Percentiles rank a stretch among this genome's conserved stretches.
Conservation (phyloP, 2,888 invertebrate species). For the Ochropacha duplaris region DNA sequence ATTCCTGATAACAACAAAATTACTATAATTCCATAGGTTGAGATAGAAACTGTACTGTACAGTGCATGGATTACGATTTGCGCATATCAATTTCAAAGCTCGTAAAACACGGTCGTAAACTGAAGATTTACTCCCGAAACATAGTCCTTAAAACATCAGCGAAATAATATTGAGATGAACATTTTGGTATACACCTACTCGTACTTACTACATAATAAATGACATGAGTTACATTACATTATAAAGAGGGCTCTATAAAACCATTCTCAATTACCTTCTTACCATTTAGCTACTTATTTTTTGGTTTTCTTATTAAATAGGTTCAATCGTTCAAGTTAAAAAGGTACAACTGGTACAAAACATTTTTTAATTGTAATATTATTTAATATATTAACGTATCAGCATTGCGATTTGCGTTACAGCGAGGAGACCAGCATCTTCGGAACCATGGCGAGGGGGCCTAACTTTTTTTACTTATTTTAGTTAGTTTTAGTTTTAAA, state of each 20-base stretch:
- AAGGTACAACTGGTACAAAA: too few species aligned
- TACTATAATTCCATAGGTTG: not conserved
- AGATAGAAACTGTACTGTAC: not conserved
- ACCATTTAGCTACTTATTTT: too few species aligned
- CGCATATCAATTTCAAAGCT: constrained; percentile 5
- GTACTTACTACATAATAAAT: not conserved
- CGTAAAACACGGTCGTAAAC: constrained; percentile 2
- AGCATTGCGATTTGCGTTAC: too few species aligned
- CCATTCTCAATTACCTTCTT: not conserved
- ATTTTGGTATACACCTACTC: not conserved
- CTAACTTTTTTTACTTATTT: too few species aligned
- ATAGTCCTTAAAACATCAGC: constrained; percentile 1
- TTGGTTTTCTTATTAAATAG: not conserved
- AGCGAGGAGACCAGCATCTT: too few species aligned
- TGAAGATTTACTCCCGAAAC: constrained; percentile 1
- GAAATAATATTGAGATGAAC: not conserved
- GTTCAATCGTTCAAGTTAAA: too few species aligned
- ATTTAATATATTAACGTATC: too few species aligned
- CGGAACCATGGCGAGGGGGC: too few species aligned
- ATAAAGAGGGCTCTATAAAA: not conserved
- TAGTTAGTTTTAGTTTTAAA: too few species aligned
- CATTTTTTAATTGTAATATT: too few species aligned
- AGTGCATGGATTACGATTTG: too few species aligned
- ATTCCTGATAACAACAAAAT: too few species aligned
- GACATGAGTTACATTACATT: not conserved